Base-by-base conservation (phyloP, 1,140 invertebrate genomes). In the Bombus balteatus region DNA sequence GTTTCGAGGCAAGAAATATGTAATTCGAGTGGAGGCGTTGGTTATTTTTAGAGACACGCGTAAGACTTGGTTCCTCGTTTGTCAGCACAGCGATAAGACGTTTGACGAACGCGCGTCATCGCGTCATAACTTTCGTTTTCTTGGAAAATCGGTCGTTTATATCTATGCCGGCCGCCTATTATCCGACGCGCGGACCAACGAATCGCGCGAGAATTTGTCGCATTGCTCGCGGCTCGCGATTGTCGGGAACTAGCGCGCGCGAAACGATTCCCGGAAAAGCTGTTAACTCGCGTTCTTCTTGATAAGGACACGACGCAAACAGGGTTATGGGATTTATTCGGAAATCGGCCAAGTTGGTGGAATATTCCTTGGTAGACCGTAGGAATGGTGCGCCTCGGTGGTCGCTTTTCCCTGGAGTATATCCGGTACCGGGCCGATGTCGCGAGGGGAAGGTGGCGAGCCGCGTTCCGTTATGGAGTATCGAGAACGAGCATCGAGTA, bases 91-190 rank as follows among this genome's bases (percentile, higher is more conserved):
- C 74, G 81, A 83, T 83, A 83, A 83, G 73, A 66, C 73, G 68
- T 72, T 72, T 71, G 68, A 81, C 47, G 66, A 41, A 37, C n/a
- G 39, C 57, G 39, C 53, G 53, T 71, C 22, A 32, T 34, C 72
- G 84, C 37, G 59, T 79, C 80, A 41, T 73, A 81, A 81, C 66
- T 43, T 78, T 77, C 74, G 37, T 71, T 84, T 89, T 89, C 88
- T 82, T 32, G 79, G 88, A 89, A 89, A 18, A 13, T 39, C 37
- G 6, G 22, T 13, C 37, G 84, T 72, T 66, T 86, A 80, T 87
- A 76, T 87, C 88, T 80, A 75, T 70, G 74, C 43, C 81, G 47
- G 6, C 15, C 41, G 74, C 28, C 74, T 34, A 76, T 82, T 74
- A 43, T 85, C 34, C 70, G 76, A 81, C 85, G 71, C 59, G 59